Conservation (phyloP, 2,888 invertebrate genomes). For the Carterocephalus palaemon region DNA sequence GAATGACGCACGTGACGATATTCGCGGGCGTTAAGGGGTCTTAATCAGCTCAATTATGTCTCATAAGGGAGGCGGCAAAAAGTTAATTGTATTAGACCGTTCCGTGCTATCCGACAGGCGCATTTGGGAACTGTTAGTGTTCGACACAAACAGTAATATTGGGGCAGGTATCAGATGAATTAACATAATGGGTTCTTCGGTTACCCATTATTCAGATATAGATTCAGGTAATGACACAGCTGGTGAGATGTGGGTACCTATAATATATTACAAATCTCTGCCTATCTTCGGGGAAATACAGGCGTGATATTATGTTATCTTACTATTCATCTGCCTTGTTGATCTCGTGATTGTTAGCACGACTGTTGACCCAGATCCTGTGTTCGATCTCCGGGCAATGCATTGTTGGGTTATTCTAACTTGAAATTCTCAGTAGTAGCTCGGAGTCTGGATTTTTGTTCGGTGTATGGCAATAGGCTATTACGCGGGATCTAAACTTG, state of each 20-base stretch:
- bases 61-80: slow-evolving; percentile 22
- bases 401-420: no score
- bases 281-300: no score
- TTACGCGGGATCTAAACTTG: no score
- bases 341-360: no score
- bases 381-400: no score
- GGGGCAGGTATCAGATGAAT: slow-evolving; percentile 1
- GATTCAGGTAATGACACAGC: background rate
- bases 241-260: background rate
- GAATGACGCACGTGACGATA: slow-evolving; percentile 28
- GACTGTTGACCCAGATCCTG: no score
- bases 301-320: no score
- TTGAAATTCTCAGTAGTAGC: no score
- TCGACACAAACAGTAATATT: slow-evolving; percentile 8
- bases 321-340: no score
- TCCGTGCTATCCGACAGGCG: slow-evolving; percentile 8
- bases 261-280: no score
- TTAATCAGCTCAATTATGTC: slow-evolving; percentile 26
- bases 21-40: slow-evolving; percentile 24
- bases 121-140: slow-evolving; percentile 3
- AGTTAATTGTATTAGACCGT: slow-evolving; percentile 24
- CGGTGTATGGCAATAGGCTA: no score
- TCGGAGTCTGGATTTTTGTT: no score
- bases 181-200: slow-evolving; percentile 3
- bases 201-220: background rate